These are phyloP conservation scores for Sepioteuthis lessoniana DNA, from an alignment of 2,888 invertebrate species.

Conservation along the genomic window DNA sequence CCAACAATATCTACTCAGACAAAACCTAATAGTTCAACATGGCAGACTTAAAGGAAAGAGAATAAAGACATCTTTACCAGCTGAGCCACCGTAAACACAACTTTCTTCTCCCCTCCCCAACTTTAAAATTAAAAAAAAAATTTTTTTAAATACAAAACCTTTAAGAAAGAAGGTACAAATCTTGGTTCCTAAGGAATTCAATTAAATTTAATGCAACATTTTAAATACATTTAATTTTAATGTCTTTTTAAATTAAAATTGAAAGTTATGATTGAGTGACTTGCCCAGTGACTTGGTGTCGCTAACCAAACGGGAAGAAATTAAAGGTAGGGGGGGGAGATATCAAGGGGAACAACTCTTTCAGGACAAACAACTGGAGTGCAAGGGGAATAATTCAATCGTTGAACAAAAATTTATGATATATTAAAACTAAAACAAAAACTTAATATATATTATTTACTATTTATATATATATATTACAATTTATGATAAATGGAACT, in stretches of 20 bases:
- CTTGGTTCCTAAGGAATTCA: background rate
- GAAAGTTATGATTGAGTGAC: constrained; percentile 33
- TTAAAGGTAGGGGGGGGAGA: background rate
- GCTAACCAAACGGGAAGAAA: background rate
- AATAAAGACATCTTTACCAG: background rate
- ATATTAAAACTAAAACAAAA: no score
- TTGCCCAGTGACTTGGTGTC: constrained; percentile 33
- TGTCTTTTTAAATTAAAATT: constrained; percentile 33
- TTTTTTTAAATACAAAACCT: background rate
- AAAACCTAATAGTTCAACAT: no score
- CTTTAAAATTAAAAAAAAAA: no score
- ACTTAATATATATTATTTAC: no score
- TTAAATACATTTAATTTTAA: constrained; percentile 17
- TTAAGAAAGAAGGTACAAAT: background rate
- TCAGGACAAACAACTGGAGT: background rate
- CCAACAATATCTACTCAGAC: no score
- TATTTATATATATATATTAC: no score
- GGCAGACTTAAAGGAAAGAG: no score
- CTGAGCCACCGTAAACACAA: background rate
- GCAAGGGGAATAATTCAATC: background rate
- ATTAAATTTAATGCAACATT: constrained; percentile 24
- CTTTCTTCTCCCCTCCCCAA: no score
- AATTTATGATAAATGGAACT: no score
- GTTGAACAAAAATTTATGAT: background rate
- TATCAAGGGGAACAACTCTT: background rate